A percentile compares a stretch with the other conserved stretches of the same genome.
Evolutionary conservation across 2,797 vertebrate species (phyloP).

Genomic region (Pangasius sanitwongsei): DNA sequence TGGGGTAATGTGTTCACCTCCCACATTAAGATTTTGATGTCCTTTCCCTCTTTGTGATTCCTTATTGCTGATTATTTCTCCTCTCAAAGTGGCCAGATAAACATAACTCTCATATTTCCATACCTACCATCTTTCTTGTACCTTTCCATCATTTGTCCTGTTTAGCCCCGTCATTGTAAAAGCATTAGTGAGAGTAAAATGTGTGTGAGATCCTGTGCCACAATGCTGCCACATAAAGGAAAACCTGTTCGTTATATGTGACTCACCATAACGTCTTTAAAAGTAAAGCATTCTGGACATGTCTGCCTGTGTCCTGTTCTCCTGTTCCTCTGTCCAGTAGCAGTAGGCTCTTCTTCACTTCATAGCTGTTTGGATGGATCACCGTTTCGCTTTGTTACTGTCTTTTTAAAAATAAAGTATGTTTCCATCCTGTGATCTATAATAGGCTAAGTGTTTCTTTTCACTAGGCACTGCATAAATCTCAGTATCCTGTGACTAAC

Average conservation of each 20-base stretch:
- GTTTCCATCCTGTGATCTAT: slow-evolving; percentile 1
- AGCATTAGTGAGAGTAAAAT: slow-evolving; percentile 64
- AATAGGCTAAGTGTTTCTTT: neutral
- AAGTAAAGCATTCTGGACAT: slow-evolving; percentile 36
- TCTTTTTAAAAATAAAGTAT: slow-evolving; percentile 59
- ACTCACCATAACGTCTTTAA: slow-evolving; percentile 37
- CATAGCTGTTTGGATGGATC: slow-evolving; percentile 89
- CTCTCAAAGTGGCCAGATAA: slow-evolving; percentile 69
- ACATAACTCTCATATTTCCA: slow-evolving; percentile 4
- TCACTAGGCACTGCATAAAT: neutral
- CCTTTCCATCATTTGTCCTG: slow-evolving; percentile 64
- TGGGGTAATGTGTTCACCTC: slow-evolving; percentile 87
- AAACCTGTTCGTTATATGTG: slow-evolving; percentile 35
- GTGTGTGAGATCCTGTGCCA: slow-evolving; percentile 73
- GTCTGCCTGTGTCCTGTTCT: slow-evolving; percentile 67
- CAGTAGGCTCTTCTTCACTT: slow-evolving; percentile 69
- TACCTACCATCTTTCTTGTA: slow-evolving; percentile 38
- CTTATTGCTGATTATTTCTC: slow-evolving; percentile 42
- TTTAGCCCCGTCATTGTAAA: slow-evolving; percentile 72
- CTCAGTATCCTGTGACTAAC: neutral
- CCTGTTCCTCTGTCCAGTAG: slow-evolving; percentile 79
- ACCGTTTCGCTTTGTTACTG: slow-evolving; percentile 91
- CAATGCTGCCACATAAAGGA: slow-evolving; percentile 56
- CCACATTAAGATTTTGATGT: slow-evolving; percentile 88
- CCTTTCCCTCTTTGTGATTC: slow-evolving; percentile 47